Percentiles rank a stretch among this genome's conserved stretches.
Evolutionary conservation across 2,113 vertebrate genomes (phyloP).

Genomic region (Gambusia affinis): DNA sequence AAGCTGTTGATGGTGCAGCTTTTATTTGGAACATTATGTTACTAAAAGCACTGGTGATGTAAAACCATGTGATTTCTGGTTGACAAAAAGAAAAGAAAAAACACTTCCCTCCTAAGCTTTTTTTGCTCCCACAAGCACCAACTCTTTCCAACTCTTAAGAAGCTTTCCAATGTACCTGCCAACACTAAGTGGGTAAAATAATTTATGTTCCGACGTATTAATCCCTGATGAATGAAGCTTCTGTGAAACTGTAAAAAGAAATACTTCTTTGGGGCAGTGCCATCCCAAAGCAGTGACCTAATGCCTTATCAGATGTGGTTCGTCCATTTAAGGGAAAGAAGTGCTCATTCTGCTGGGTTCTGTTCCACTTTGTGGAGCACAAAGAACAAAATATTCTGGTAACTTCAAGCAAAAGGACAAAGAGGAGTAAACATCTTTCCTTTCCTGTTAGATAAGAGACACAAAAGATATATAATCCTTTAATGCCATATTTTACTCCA

Average conservation of each 20-base stretch:
- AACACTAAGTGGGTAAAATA: conserved; percentile 23
- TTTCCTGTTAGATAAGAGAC: conserved; percentile 39
- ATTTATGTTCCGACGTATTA: conserved; percentile 29
- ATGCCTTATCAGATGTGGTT: conserved; percentile 32
- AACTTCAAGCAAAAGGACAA: conserved; percentile 20
- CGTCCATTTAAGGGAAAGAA: conserved; percentile 17
- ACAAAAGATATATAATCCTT: conserved; percentile 17
- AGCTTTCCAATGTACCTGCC: conserved; percentile 47
- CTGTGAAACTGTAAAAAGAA: conserved; percentile 34
- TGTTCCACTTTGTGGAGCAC: conserved; percentile 33
- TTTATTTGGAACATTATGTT: conserved; percentile 35
- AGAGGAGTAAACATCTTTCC: conserved; percentile 38
- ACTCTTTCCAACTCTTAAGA: conserved; percentile 32
- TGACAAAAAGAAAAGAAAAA: not conserved
- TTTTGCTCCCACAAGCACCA: conserved; percentile 36
- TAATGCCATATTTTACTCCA: not conserved
- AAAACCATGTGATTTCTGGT: conserved; percentile 23
- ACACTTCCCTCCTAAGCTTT: conserved; percentile 6
- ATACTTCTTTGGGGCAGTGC: not conserved
- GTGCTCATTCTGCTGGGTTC: conserved; percentile 27
- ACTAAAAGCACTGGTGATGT: conserved; percentile 39
- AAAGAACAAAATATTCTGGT: conserved; percentile 46
- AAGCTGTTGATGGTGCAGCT: conserved; percentile 19
- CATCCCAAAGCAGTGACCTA: conserved; percentile 21
- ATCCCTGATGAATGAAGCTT: conserved; percentile 27